A percentile compares a stretch with the other conserved stretches of the same genome.
These are phyloP conservation scores for Lasius platythorax DNA, from an alignment of 2,888 invertebrate species.

Conservation along the genomic window DNA sequence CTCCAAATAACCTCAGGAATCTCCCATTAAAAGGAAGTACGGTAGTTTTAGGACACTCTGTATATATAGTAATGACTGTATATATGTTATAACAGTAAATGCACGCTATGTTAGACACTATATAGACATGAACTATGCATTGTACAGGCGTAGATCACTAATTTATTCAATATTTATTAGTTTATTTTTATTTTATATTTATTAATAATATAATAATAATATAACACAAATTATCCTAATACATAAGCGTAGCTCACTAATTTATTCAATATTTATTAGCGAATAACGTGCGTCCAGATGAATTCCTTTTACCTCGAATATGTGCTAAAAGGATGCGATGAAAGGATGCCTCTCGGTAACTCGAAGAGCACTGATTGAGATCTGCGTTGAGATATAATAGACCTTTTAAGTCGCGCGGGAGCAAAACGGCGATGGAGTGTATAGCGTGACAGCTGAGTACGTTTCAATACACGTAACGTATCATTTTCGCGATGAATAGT, in stretches of 20 bases:
- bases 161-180: background rate
- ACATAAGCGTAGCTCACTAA: background rate
- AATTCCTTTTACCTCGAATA: background rate
- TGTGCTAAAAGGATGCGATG: background rate
- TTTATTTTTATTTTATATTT: too few relatives aligned
- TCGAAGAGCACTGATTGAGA: conserved; percentile 55
- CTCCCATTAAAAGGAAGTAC: too few relatives aligned
- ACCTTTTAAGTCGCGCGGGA: conserved; percentile 38
- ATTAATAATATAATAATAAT: too few relatives aligned
- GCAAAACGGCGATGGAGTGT: conserved; percentile 2
- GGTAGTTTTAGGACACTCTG: too few relatives aligned
- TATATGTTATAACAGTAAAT: too few relatives aligned
- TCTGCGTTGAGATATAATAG: conserved; percentile 27
- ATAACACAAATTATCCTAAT: too few relatives aligned
- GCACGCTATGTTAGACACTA: too few relatives aligned
- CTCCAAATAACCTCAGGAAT: too few relatives aligned
- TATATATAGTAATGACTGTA: too few relatives aligned
- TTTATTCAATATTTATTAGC: background rate
- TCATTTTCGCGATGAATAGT: background rate
- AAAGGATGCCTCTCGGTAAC: background rate
- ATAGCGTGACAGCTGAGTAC: conserved; percentile 50
- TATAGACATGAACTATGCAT: too few relatives aligned
- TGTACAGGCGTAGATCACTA: background rate
- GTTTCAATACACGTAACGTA: background rate
- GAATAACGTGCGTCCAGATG: background rate